Evolutionary conservation across 1,140 invertebrate genomes (phyloP), one percentile per base, ranked within the genome.

Genomic region (Agrypnia vestita): DNA sequence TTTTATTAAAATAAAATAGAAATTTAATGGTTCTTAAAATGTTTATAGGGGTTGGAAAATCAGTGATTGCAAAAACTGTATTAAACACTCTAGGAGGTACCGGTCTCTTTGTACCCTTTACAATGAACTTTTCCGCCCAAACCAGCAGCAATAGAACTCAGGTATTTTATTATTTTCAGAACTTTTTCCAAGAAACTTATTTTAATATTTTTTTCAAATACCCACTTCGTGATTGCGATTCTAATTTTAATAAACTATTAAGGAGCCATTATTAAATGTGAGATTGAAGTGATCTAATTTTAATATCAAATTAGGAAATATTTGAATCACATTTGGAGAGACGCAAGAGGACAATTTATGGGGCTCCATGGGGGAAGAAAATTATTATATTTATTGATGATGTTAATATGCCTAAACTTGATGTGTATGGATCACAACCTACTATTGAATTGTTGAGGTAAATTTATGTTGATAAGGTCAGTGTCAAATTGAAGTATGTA

Each of bases 321-420:
- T 91, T 95, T 77, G 96, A 93, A 88, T 90, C 92, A 62, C 95
- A 93, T 82, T 87, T 98, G 61, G 96, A 97, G 84, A 96, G 94
- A 84, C 91, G 95, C 56, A 94, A 95, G 72, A 95, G 94, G 76
- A 95, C 93, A 1, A 90, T 96, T 1, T 90, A 95, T n/a, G 96
- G 96, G 0, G 96, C 96, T 4, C 96, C 96, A 0, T 85, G 94
- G 19, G 96, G 95, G 8, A 97, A 97, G 87, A 94, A 94, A 84
- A 90, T 96, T 0, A 92, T 97, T 44, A 91, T 96, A 62, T 97
- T 97, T 86, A 94, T 98, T n/a, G 97, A 98, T 86, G 97, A 98
- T 85, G 92, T 98, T 0, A 97, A 98, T 85, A 97, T 97, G 96
- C 96, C 97, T 0, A 93, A 93, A 84, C 85, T 95, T 46, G 93